Evolutionary conservation across 2,888 invertebrate genomes (phyloP).

Genomic region (Epistrophe eligans): DNA sequence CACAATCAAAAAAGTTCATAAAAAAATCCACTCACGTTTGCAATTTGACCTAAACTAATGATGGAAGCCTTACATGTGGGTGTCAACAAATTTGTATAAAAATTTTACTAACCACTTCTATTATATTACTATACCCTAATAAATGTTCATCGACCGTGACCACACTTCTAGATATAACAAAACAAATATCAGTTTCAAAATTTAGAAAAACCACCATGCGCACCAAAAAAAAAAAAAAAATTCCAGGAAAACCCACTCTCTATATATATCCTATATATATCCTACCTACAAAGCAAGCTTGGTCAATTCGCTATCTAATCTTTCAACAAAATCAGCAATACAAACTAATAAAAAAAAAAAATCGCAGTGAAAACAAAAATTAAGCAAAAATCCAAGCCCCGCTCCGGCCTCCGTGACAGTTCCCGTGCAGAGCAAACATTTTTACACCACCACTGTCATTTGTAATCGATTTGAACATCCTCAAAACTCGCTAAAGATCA

Average conservation of each 20-base stretch:
- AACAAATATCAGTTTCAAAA: conserved; percentile 38
- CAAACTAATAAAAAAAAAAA: conserved; percentile 8
- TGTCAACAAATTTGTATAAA: conserved; percentile 21
- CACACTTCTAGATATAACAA: conserved; percentile 1
- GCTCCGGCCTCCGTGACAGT: conserved; percentile 45
- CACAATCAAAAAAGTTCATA: too few species aligned
- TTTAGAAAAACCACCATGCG: conserved; percentile 18
- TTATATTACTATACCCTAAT: not conserved
- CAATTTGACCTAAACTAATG: not conserved
- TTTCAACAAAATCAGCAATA: conserved; percentile 36
- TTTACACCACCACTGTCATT: conserved; percentile 75
- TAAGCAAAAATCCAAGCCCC: not conserved
- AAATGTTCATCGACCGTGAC: not conserved
- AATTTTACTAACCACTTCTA: conserved; percentile 16
- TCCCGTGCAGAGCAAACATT: conserved; percentile 67
- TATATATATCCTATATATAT: too few species aligned
- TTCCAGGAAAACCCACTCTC: conserved; percentile 45
- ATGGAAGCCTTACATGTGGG: conserved; percentile 9
- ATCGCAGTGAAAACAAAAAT: not conserved
- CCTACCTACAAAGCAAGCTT: not conserved
- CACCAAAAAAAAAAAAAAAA: not conserved
- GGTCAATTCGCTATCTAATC: conserved; percentile 43
- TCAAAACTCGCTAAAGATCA: conserved; percentile 69
- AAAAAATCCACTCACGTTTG: not conserved
- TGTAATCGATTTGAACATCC: conserved; percentile 75